Base-by-base conservation (phyloP, 1,140 invertebrate genomes). In the Neodiprion fabricii region DNA sequence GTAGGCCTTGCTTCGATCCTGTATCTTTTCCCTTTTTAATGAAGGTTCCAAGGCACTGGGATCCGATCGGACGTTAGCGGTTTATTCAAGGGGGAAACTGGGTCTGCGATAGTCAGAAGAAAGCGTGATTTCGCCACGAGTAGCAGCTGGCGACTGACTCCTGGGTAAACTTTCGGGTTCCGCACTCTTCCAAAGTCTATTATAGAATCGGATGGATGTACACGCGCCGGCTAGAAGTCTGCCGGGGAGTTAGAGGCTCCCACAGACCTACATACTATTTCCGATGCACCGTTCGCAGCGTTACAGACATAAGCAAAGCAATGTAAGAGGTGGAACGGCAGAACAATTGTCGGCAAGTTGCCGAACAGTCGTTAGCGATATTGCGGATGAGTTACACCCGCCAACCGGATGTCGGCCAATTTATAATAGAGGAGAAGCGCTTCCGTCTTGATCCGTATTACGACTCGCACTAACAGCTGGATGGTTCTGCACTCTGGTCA, bases 251-350 rank as follows among this genome's bases (percentile, higher is more conserved):
- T 61, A 61, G 11, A 61, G 9, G 11, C 53, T 61, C n/a, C n/a
- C 53, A 61, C 53, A 61, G 53, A 61, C 53, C 53, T 61, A 61
- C 53, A 61, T 61, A 61, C 53, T 61, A 61, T 61, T 61, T 61
- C 53, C 53, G 53, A 9, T 61, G 53, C 53, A 61, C 11, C 28
- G 28, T 40, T 40, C 28, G 28, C 28, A 40, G 28, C 28, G 28
- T 40, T 40, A 40, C 5, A 40, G 28, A 40, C 28, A 40, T 4
- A 40, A 40, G 28, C 28, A 40, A 40, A 3, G 28, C 28, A 1
- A 21, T 21, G 17, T 21, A 3, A 40, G 28, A 40, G 28, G 5
- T 3, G 5, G 28, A 40, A 40, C 28, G 28, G 28, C 28, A 5
- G 28, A 40, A 40, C 28, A 40, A 40, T 40, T 40, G 28, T 40